These are phyloP conservation scores for Tetraodon nigroviridis DNA, from an alignment of 2,113 vertebrate genomes.

Conservation along the genomic window DNA sequence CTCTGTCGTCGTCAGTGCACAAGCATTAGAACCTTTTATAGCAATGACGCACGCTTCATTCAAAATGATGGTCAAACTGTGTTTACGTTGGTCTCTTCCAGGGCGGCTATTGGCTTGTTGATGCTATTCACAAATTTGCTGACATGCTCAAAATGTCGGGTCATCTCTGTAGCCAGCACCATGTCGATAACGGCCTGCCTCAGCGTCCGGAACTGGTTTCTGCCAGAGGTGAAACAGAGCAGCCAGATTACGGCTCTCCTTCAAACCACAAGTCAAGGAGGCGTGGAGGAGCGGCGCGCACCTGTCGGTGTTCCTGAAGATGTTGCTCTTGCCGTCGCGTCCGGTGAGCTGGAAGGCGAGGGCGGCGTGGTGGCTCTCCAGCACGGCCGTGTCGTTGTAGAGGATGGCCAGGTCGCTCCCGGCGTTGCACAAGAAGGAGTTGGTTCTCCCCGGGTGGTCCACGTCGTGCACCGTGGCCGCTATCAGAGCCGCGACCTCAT, in stretches of 20 bases:
- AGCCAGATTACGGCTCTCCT: neutral
- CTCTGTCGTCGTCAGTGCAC: slow-evolving; percentile 66
- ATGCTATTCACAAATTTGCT: slow-evolving; percentile 98
- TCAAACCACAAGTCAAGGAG: neutral
- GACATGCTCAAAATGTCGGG: slow-evolving; percentile 93
- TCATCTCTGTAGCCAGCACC: slow-evolving; percentile 98
- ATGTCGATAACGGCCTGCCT: slow-evolving; percentile 96
- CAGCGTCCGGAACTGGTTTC: slow-evolving; percentile 88
- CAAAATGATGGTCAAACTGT: neutral
- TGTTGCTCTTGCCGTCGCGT: slow-evolving; percentile 89
- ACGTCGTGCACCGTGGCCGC: slow-evolving; percentile 92
- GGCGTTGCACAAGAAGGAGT: slow-evolving; percentile 94
- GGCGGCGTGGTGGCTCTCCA: slow-evolving; percentile 94
- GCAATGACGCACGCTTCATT: neutral
- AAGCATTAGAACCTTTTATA: neutral
- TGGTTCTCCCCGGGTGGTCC: slow-evolving; percentile 92
- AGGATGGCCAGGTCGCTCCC: slow-evolving; percentile 92
- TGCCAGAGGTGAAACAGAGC: slow-evolving; percentile 37
- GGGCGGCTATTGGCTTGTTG: slow-evolving; percentile 86
- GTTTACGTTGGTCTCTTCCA: slow-evolving; percentile 79
- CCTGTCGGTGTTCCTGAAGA: slow-evolving; percentile 96
- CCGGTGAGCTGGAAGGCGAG: slow-evolving; percentile 92
- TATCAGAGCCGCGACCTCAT: slow-evolving; percentile 89
- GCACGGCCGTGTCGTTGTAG: slow-evolving; percentile 91
- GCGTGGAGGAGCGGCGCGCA: slow-evolving; percentile 36